Percentiles rank a stretch among this genome's conserved stretches.
These are phyloP conservation scores for Tangara arthus DNA, from an alignment of 2,797 vertebrate species.

Conservation along the genomic window DNA sequence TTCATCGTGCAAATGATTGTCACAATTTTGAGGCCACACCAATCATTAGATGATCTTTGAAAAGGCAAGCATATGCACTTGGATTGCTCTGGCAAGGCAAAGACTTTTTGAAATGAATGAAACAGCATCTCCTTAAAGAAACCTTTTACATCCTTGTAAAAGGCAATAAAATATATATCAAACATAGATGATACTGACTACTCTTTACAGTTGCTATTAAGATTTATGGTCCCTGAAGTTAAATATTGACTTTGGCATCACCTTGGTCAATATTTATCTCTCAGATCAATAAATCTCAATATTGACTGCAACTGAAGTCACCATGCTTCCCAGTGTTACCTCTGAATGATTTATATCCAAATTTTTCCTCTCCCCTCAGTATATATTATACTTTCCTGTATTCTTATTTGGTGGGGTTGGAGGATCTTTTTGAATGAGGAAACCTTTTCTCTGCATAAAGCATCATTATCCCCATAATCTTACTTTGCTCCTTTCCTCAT, in stretches of 20 bases:
- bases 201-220: slow-evolving; percentile 50
- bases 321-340: background rate
- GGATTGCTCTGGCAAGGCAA: background rate
- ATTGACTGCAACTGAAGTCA: slow-evolving; percentile 34
- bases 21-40: background rate
- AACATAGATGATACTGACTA: slow-evolving; percentile 31
- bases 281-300: slow-evolving; percentile 51
- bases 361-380: background rate
- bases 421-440: background rate
- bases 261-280: slow-evolving; percentile 60
- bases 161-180: slow-evolving; percentile 39
- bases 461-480: background rate
- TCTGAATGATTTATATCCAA: slow-evolving; percentile 30
- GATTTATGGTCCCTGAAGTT: slow-evolving; percentile 58
- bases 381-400: background rate
- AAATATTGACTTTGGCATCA: slow-evolving; percentile 61
- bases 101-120: background rate
- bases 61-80: background rate
- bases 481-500: background rate
- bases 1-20: background rate
- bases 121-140: slow-evolving; percentile 29
- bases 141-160: slow-evolving; percentile 36
- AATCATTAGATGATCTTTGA: background rate
- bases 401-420: background rate
- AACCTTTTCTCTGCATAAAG: background rate